Base-by-base conservation (phyloP, 2,797 vertebrate species). In the Micropoecilia bifurca region DNA sequence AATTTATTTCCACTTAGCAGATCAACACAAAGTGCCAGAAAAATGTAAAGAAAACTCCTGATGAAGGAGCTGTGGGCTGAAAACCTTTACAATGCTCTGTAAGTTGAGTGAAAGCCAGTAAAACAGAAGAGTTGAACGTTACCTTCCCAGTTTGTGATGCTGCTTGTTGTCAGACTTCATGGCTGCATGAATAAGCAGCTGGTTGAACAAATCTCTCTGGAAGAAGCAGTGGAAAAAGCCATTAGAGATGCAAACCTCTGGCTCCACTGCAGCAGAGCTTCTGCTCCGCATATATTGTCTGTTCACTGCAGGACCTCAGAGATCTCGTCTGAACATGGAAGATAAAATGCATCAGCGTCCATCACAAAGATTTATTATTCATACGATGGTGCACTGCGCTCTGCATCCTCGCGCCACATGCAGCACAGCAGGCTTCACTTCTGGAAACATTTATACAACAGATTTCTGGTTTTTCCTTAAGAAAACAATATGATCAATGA, bases 161-260 rank as follows among this genome's bases (percentile, higher is more conserved):
- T 83, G 82, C 66, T 94, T 94, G 7, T 95, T 95, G 48, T 96
- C 94, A 0, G 97, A 98, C 83, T 96, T 98, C 76, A 99, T 88
- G 78, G 97, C 97, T 0, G 97, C 96, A 6, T 97, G 97, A 83
- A 99, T 97, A 57, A 99, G 78, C 20, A 99, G 83, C 86, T 97
- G 98, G 92, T 88, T 97, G 95, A 99, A 98, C 93, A 99, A 0
- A 9, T 99, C 99, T 87, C 98, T 98, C 99, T 99, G 94, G 22
- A 91, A 92, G 68, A 87, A 74, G 78, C 83, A 85, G 68, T 7
- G 61, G 78, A 89, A 69, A 79, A 78, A 80, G 0, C 66, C 71
- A 61, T 89, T 80, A 85, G 85, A 47, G 76, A 86, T 73, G 85
- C 43, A 77, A 76, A 83, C 33, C 74, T 66, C n/a, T 71, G 55